phyloP scores from a whole-genome alignment of 2,888 invertebrate species.

The Alloplasta piceator region DNA sequence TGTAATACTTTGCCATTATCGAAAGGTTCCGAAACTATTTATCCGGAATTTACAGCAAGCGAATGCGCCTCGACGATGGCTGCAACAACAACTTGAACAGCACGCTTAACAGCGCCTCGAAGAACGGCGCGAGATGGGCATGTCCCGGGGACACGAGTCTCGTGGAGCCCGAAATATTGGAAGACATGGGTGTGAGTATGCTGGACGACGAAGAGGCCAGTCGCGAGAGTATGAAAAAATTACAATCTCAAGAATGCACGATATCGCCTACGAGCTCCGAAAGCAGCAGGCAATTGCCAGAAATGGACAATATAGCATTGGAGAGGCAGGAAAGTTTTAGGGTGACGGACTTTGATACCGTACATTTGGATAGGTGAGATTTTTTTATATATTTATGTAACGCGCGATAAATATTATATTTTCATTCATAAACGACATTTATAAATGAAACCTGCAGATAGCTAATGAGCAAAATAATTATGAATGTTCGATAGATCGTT shows the following conservation, averaged over 20 bases:
- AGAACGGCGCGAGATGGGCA: conserved; percentile 76
- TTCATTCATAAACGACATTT: background rate
- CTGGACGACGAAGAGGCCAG: conserved; percentile 84
- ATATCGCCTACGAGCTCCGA: conserved; percentile 74
- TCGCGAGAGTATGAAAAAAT: conserved; percentile 77
- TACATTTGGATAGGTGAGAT: conserved; percentile 73
- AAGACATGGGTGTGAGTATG: conserved; percentile 87
- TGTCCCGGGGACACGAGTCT: conserved; percentile 78
- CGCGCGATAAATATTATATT: background rate
- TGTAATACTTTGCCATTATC: conserved; percentile 8
- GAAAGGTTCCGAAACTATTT: background rate
- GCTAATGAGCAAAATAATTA: background rate
- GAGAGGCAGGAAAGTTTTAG: conserved; percentile 72
- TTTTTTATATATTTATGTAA: conserved; percentile 1
- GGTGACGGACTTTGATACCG: conserved; percentile 71
- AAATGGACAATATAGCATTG: conserved; percentile 66
- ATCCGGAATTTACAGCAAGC: conserved; percentile 74
- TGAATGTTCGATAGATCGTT: background rate
- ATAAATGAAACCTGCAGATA: no score
- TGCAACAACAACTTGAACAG: conserved; percentile 79
- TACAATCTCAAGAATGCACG: conserved; percentile 80
- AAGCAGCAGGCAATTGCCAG: conserved; percentile 66
- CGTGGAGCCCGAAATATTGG: conserved; percentile 84
- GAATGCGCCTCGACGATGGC: conserved; percentile 77
- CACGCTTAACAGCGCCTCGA: conserved; percentile 71